A percentile compares a stretch with the other conserved stretches of the same genome.
Evolutionary conservation across 2,888 invertebrate species (phyloP).

Genomic region (Habroteleia sp.): DNA sequence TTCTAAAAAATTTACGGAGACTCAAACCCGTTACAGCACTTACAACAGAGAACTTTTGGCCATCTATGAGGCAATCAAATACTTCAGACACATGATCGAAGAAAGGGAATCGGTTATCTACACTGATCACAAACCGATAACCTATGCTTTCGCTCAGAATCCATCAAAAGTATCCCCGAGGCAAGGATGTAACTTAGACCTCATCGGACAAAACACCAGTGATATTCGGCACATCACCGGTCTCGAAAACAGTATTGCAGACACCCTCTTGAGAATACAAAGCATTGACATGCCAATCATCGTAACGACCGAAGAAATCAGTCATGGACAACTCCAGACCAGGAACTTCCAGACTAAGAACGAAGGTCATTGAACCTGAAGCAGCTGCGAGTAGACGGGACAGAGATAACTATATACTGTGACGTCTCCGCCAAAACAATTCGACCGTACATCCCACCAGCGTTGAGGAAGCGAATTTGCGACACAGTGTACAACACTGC

Average conservation of each 20-base stretch:
- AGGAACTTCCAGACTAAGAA: no score
- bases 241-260: slow-evolving; percentile 27
- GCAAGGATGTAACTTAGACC: slow-evolving; percentile 42
- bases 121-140: slow-evolving; percentile 48
- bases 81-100: slow-evolving; percentile 45
- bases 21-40: slow-evolving; percentile 18
- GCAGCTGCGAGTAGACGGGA: no score
- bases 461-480: slow-evolving; percentile 51
- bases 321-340: not conserved
- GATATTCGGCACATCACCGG: slow-evolving; percentile 51
- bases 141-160: slow-evolving; percentile 34
- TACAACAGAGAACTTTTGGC: slow-evolving; percentile 50
- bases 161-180: slow-evolving; percentile 41
- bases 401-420: no score
- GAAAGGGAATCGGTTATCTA: slow-evolving; percentile 30
- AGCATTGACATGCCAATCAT: slow-evolving; percentile 15
- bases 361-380: no score
- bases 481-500: slow-evolving; percentile 43
- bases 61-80: slow-evolving; percentile 15
- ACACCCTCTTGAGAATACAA: no score
- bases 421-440: no score
- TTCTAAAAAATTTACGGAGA: slow-evolving; percentile 10
- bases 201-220: slow-evolving; percentile 55
- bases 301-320: slow-evolving; percentile 12
- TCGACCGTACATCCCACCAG: slow-evolving; percentile 34